phyloP scores from a whole-genome alignment of 2,888 invertebrate species.

The Apotomis betuletana region DNA sequence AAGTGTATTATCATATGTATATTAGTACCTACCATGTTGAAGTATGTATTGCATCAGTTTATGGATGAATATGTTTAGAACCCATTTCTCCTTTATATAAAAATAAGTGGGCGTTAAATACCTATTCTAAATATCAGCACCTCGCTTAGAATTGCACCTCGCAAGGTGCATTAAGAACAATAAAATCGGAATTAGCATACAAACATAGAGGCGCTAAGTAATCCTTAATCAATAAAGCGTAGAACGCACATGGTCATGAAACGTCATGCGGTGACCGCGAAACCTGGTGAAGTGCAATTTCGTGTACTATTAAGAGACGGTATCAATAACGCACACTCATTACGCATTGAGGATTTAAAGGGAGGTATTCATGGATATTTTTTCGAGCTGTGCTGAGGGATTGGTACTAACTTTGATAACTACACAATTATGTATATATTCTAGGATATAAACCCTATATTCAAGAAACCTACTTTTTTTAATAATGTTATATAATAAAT shows the following conservation, averaged over 20 bases:
- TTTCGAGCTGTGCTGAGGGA: background rate
- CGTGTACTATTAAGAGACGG: slow-evolving; percentile 61
- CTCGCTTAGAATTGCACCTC: slow-evolving; percentile 12
- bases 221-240: slow-evolving; percentile 39
- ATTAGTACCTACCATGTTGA: no score
- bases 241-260: slow-evolving; percentile 28
- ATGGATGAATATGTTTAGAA: no score
- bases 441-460: no score
- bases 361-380: slow-evolving; percentile 27
- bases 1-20: no score
- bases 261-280: slow-evolving; percentile 36
- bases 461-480: no score
- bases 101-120: background rate
- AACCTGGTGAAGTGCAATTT: slow-evolving; percentile 51
- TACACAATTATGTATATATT: no score
- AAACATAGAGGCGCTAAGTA: slow-evolving; percentile 38
- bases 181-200: slow-evolving; percentile 38
- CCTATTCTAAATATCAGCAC: background rate
- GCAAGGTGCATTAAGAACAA: slow-evolving; percentile 29
- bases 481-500: no score
- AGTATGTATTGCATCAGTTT: no score
- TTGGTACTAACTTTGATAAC: no score
- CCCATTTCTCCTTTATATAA: background rate
- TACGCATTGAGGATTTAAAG: slow-evolving; percentile 29
- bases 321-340: slow-evolving; percentile 45